Evolutionary conservation across 1,140 invertebrate genomes (phyloP), one percentile per base, ranked within the genome.

Genomic region (Lepidurus packardi): DNA sequence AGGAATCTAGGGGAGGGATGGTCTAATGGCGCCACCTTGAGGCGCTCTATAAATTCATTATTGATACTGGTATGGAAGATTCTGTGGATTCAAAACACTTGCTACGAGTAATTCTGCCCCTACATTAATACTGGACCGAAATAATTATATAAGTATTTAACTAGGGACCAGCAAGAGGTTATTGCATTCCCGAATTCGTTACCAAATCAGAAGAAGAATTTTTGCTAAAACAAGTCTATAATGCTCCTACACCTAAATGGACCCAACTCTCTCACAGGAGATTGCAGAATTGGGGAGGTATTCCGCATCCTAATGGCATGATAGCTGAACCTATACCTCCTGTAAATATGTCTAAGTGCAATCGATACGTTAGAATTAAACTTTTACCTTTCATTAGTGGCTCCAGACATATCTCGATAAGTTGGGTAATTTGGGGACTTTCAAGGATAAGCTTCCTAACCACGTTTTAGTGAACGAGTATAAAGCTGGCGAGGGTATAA

Each of bases 401-500:
- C 86, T 98, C 4, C 85, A 91, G 80, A 85, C 82, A 9, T 93
- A 91, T 82, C 86, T 94, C 24, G 86, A 93, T n/a, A 92, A 89
- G 87, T 90, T 98, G 53, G 86, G 89, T 80, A 83, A 85, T 10
- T 83, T 96, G 7, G 87, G 90, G 76, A 82, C 95, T 44, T 98
- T 98, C 88, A 88, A 89, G 47, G 88, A 88, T 4, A 91, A 91
- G 82, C 80, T 81, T 44, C 92, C 96, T 16, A 99, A 99, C 86
- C 97, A 99, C 88, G 92, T 98, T 6, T 85, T 99, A 41, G 91
- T 99, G 0, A 99, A 99, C 87, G 97, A 99, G 86, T 99, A 99
- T 88, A 85, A 91, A 81, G 87, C 95, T 25, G 94, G 93, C 0
- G 96, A 98, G 87, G 97, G 95, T 42, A 97, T 97, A 76, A 92